A percentile compares a stretch with the other conserved stretches of the same genome.
These are phyloP conservation scores for Collichthys lucidus DNA, from an alignment of 2,113 vertebrate species.

Conservation along the genomic window DNA sequence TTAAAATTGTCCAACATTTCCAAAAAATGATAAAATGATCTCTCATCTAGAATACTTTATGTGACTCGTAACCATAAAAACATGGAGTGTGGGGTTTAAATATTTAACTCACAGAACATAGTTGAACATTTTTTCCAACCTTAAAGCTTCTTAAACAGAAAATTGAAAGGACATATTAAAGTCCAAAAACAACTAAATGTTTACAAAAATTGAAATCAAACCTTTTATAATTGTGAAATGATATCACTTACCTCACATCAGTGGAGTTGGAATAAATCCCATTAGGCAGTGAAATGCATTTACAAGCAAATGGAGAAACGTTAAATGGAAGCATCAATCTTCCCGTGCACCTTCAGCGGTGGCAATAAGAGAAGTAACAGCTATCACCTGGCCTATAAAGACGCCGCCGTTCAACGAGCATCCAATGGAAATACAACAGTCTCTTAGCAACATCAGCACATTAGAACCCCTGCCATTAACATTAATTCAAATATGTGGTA, in stretches of 20 bases:
- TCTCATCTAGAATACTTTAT: background rate
- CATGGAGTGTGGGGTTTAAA: background rate
- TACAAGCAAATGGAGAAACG: background rate
- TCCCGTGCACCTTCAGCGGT: slow-evolving; percentile 8
- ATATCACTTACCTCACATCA: background rate
- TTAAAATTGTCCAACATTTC: too few relatives aligned
- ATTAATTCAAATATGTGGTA: slow-evolving; percentile 24
- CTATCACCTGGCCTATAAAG: slow-evolving; percentile 29
- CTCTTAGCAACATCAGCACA: slow-evolving; percentile 47
- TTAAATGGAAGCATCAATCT: slow-evolving; percentile 38
- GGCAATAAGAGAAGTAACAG: slow-evolving; percentile 9
- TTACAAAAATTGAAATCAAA: background rate
- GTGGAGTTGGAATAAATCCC: background rate
- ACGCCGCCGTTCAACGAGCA: background rate
- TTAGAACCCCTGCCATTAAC: background rate
- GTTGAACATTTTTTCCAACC: background rate
- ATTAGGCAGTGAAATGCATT: slow-evolving; percentile 4
- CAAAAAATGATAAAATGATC: too few relatives aligned
- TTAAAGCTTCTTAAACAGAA: background rate
- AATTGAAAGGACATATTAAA: background rate
- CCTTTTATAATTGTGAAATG: background rate
- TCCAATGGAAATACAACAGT: slow-evolving; percentile 34
- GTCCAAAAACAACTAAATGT: background rate
- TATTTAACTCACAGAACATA: background rate
- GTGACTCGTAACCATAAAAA: too few relatives aligned